These are phyloP conservation scores for Paedocypris micromegethes DNA, from an alignment of 2,797 vertebrate species.

Conservation along the genomic window DNA sequence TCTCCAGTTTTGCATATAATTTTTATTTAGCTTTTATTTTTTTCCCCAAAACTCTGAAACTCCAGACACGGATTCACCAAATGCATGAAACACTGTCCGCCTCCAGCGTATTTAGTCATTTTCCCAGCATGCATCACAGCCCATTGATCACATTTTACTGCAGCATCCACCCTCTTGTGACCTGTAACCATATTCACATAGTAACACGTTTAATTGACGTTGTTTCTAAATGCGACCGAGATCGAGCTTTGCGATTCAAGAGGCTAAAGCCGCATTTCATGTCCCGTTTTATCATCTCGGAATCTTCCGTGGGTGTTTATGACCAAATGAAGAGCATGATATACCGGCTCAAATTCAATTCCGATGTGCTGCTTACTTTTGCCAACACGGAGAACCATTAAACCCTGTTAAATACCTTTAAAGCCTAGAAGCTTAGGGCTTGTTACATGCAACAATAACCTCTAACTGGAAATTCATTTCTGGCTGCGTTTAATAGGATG, in stretches of 20 bases:
- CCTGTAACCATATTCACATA: constrained; percentile 16
- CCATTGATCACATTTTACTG: constrained; percentile 20
- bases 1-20: too few relatives aligned
- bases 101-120: background rate
- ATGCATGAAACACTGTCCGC: too few relatives aligned
- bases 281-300: constrained; percentile 54
- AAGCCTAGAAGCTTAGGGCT: constrained; percentile 53
- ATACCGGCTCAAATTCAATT: constrained; percentile 60
- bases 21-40: too few relatives aligned
- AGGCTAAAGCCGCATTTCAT: constrained; percentile 6
- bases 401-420: constrained; percentile 66
- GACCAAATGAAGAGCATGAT: constrained; percentile 60
- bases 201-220: constrained; percentile 14
- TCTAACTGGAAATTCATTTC: constrained; percentile 64
- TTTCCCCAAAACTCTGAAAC: too few relatives aligned
- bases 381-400: constrained; percentile 55
- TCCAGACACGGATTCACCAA: too few relatives aligned
- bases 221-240: constrained; percentile 10
- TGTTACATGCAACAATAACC: constrained; percentile 65
- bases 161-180: constrained; percentile 15
- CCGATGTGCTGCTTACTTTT: constrained; percentile 43
- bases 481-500: constrained; percentile 52
- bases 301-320: constrained; percentile 56
- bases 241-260: constrained; percentile 6
- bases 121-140: constrained; percentile 11